Percentiles rank a stretch among this genome's conserved stretches.
Evolutionary conservation across 2,113 vertebrate species (phyloP).

Genomic region (Labrus mixtus): DNA sequence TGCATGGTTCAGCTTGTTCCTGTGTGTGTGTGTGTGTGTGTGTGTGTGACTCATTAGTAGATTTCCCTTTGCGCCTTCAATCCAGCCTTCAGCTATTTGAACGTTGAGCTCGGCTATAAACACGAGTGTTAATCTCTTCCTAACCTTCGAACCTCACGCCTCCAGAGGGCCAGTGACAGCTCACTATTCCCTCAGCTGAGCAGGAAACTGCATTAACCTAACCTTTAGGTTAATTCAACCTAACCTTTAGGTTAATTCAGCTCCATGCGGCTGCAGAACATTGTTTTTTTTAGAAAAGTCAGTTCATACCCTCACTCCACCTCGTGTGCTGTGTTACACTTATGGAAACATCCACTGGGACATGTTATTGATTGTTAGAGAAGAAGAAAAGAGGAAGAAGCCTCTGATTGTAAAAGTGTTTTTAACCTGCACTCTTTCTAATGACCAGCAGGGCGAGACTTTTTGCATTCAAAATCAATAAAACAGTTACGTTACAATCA

Average conservation of each 20-base stretch:
- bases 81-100: slow-evolving; percentile 7
- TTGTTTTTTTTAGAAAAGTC: background rate
- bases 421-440: background rate
- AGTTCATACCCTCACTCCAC: background rate
- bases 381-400: too few relatives aligned
- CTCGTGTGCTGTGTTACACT: background rate
- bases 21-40: background rate
- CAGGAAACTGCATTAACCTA: slow-evolving; percentile 28
- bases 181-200: slow-evolving; percentile 18
- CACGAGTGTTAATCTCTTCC: slow-evolving; percentile 33
- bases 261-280: background rate
- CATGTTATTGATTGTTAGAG: background rate
- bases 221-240: slow-evolving; percentile 50
- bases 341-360: background rate
- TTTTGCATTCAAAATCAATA: too few relatives aligned
- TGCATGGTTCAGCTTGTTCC: background rate
- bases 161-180: slow-evolving; percentile 1
- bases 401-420: too few relatives aligned
- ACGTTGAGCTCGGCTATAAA: slow-evolving; percentile 11
- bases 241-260: slow-evolving; percentile 33
- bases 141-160: slow-evolving; percentile 18
- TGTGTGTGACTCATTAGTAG: slow-evolving; percentile 12
- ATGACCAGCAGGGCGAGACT: background rate
- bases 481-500: too few relatives aligned
- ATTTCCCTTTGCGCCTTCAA: slow-evolving; percentile 6